These are phyloP conservation scores for Epiblema foenella DNA, from an alignment of 2,888 invertebrate species.

Conservation along the genomic window DNA sequence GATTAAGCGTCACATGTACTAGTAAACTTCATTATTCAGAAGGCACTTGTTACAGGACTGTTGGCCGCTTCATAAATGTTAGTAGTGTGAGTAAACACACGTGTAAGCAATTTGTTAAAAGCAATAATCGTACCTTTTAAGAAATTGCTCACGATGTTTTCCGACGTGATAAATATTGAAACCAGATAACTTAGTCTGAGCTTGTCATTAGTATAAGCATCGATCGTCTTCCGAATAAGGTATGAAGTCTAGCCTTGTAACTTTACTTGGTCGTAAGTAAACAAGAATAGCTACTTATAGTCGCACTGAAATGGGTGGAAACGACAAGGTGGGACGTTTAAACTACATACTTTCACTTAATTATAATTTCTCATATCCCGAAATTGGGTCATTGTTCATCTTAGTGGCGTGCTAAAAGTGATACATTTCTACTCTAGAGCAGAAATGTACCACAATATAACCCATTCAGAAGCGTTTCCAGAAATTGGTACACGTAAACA, in stretches of 20 bases:
- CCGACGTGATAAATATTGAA: constrained; percentile 22
- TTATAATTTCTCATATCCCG: too few species aligned
- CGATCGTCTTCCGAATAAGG: constrained; percentile 28
- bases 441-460: too few species aligned
- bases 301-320: background rate
- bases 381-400: too few species aligned
- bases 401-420: too few species aligned
- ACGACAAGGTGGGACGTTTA: background rate
- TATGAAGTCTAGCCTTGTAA: constrained; percentile 13
- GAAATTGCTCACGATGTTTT: constrained; percentile 26
- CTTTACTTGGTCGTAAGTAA: background rate
- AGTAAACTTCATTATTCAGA: background rate
- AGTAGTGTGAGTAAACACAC: background rate
- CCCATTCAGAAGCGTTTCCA: too few species aligned
- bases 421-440: too few species aligned
- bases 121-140: constrained; percentile 13
- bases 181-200: constrained; percentile 24
- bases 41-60: background rate
- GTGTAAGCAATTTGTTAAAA: constrained; percentile 3
- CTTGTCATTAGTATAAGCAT: constrained; percentile 28
- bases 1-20: too few species aligned
- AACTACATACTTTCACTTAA: background rate
- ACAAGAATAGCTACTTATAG: background rate
- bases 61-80: background rate
- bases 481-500: too few species aligned